Evolutionary conservation across 2,113 vertebrate genomes (phyloP).

Genomic region (Mixornis gularis): DNA sequence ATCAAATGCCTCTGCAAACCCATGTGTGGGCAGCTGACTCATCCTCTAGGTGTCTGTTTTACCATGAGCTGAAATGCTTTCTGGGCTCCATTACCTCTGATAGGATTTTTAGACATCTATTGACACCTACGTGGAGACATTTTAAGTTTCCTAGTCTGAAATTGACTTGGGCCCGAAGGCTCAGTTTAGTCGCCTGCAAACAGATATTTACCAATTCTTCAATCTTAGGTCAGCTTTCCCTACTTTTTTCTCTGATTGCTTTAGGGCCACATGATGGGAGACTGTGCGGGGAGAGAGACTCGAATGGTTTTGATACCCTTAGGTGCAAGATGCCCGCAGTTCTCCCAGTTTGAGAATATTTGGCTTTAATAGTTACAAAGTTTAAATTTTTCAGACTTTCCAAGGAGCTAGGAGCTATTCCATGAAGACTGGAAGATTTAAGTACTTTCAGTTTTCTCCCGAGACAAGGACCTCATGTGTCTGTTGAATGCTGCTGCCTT

Average conservation of each 20-base stretch:
- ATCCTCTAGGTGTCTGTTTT: background rate
- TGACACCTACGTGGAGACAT: background rate
- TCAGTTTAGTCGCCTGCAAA: background rate
- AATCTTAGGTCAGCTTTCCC: background rate
- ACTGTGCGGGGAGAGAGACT: background rate
- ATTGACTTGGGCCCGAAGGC: background rate
- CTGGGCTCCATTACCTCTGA: background rate
- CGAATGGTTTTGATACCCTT: background rate
- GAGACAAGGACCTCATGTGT: accelerated
- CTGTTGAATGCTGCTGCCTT: background rate
- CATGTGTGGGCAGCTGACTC: background rate
- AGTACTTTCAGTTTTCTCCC: background rate
- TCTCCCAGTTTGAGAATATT: background rate
- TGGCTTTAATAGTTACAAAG: background rate
- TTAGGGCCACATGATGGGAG: background rate
- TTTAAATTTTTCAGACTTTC: background rate
- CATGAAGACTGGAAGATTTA: background rate
- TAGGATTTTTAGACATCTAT: background rate
- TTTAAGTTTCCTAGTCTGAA: background rate
- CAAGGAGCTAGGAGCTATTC: background rate
- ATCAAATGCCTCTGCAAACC: background rate
- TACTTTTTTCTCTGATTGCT: background rate
- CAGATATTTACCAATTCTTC: background rate
- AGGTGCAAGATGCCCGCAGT: background rate
- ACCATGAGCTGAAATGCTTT: background rate